phyloP scores from a whole-genome alignment of 2,888 invertebrate genomes.

The Apoda limacodes region DNA sequence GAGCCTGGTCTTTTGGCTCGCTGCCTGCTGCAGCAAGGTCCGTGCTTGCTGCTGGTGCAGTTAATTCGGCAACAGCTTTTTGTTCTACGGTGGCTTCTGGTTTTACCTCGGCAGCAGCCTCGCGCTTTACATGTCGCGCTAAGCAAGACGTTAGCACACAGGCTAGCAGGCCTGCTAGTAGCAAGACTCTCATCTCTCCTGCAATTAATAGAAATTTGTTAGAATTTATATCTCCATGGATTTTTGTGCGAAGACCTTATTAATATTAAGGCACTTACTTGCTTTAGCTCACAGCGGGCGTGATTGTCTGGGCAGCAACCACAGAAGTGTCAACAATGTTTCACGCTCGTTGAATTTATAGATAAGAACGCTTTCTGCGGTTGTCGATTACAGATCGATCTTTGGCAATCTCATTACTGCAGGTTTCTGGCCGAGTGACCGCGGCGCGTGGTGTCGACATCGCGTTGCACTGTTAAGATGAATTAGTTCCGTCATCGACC shows the following conservation, averaged over 20 bases:
- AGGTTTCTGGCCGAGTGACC: conserved; percentile 63
- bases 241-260: no score
- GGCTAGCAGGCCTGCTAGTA: conserved; percentile 37
- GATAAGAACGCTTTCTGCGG: conserved; percentile 58
- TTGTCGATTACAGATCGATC: conserved; percentile 53
- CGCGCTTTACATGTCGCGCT: conserved; percentile 47
- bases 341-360: conserved; percentile 59
- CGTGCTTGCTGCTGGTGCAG: conserved; percentile 18
- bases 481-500: conserved; percentile 49
- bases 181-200: conserved; percentile 46
- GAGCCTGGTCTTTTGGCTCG: conserved; percentile 40
- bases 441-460: conserved; percentile 59
- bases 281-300: conserved; percentile 28
- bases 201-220: no score
- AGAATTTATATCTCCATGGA: no score
- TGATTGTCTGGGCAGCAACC: conserved; percentile 34
- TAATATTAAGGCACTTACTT: no score
- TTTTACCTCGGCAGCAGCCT: conserved; percentile 29
- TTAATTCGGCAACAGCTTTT: conserved; percentile 21
- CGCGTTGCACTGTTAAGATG: conserved; percentile 40
- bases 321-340: conserved; percentile 47
- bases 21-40: conserved; percentile 19
- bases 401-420: conserved; percentile 59
- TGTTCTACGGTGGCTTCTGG: conserved; percentile 29
- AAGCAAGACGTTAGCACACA: conserved; percentile 33